Conservation (phyloP, 1,140 invertebrate species). For the Sycophaga agraensis region DNA sequence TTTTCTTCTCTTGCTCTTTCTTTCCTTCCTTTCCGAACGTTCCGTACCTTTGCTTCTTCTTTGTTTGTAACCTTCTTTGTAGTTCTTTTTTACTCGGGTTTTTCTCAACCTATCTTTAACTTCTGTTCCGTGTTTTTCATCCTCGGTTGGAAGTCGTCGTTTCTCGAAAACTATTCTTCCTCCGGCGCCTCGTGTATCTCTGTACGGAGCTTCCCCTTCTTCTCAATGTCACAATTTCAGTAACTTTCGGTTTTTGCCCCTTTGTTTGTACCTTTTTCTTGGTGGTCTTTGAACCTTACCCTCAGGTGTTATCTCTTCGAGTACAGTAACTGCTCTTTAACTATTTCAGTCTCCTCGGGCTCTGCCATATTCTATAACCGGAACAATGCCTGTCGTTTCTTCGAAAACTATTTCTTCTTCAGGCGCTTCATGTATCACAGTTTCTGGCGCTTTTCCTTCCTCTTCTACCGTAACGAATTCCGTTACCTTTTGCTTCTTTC, state of each 20-base stretch:
- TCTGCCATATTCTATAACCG: conserved; percentile 38
- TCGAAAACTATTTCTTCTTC: conserved; percentile 21
- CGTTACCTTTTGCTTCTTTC: conserved; percentile 51
- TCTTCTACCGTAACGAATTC: conserved; percentile 57
- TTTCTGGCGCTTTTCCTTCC: conserved; percentile 50
- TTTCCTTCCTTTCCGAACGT: conserved; percentile 19
- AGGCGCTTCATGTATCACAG: conserved; percentile 37
- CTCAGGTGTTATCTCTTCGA: conserved; percentile 4
- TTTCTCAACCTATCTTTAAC: too few species aligned
- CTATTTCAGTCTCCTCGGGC: conserved; percentile 9
- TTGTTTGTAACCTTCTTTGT: not conserved
- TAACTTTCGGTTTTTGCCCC: conserved; percentile 46
- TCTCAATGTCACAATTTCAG: conserved; percentile 55
- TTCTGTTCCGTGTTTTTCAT: too few species aligned
- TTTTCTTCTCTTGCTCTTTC: conserved; percentile 47
- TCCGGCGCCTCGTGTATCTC: conserved; percentile 22
- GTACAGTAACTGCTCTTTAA: conserved; percentile 25
- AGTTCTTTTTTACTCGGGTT: conserved; percentile 22
- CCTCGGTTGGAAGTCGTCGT: not conserved
- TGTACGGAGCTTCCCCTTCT: conserved; percentile 35
- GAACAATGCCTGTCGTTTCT: not conserved
- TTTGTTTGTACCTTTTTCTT: conserved; percentile 44
- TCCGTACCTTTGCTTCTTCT: conserved; percentile 27
- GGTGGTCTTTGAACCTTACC: conserved; percentile 1
- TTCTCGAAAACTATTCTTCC: conserved; percentile 16